Conservation (phyloP, 2,888 invertebrate species). For the Tetheella fluctuosa region DNA sequence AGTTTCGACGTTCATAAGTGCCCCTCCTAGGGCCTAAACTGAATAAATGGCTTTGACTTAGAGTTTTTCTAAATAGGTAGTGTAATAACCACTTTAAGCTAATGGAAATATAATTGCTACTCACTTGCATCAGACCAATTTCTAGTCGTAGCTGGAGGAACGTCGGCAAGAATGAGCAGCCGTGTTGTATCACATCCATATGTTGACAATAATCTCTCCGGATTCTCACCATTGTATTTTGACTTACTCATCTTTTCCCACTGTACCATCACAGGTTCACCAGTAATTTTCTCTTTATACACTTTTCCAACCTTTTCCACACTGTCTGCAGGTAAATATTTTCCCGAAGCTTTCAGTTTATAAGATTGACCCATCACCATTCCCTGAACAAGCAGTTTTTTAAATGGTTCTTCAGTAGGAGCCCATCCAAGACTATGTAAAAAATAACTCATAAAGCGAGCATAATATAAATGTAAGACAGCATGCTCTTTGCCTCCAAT, state of each 20-base stretch:
- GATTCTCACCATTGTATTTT: conserved; percentile 98
- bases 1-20: too few relatives aligned
- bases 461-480: conserved; percentile 97
- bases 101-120: conserved; percentile 45
- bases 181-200: conserved; percentile 96
- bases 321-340: conserved; percentile 89
- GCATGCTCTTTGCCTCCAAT: conserved; percentile 99
- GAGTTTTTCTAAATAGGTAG: too few relatives aligned
- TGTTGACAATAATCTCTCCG: conserved; percentile 89
- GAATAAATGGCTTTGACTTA: too few relatives aligned
- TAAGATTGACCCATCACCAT: conserved; percentile 96
- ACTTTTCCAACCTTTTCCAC: conserved; percentile 85
- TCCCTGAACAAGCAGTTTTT: conserved; percentile 96
- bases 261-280: conserved; percentile 86
- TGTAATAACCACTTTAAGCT: too few relatives aligned
- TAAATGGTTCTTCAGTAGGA: conserved; percentile 93
- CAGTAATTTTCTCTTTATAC: conserved; percentile 86
- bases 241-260: conserved; percentile 99
- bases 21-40: too few relatives aligned
- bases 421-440: conserved; percentile 91
- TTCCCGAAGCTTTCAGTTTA: conserved; percentile 88
- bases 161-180: conserved; percentile 94
- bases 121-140: conserved; percentile 95
- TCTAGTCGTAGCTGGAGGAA: conserved; percentile 94
- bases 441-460: conserved; percentile 97